These are phyloP conservation scores for Megaceryle maxima DNA, from an alignment of 2,113 vertebrate genomes.

Conservation along the genomic window DNA sequence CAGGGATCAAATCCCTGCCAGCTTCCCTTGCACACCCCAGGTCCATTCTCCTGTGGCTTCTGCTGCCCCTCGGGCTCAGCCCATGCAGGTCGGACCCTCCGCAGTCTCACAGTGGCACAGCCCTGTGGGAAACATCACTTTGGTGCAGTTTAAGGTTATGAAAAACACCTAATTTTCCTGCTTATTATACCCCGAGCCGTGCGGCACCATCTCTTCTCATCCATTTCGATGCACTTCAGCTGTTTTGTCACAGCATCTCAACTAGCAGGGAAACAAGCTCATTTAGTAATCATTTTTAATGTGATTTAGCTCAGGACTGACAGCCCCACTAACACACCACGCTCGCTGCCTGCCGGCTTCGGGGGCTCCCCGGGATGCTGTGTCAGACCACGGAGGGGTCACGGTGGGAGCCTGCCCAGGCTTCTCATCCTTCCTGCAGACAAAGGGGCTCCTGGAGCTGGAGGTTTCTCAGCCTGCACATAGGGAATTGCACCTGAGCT, in stretches of 20 bases:
- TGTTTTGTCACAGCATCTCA: not conserved
- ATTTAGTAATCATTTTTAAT: not conserved
- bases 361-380: not conserved
- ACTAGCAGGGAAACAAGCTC: not conserved
- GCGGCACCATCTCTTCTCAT: not conserved
- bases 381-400: not conserved
- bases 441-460: not conserved
- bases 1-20: not conserved
- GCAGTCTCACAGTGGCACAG: not conserved
- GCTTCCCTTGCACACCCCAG: fast-evolving
- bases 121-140: not conserved
- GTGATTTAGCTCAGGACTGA: not conserved
- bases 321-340: not conserved
- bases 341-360: not conserved
- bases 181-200: not conserved
- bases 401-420: fast-evolving
- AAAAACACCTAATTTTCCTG: not conserved
- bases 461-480: not conserved
- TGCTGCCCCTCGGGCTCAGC: not conserved
- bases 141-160: not conserved
- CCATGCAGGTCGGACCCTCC: fast-evolving
- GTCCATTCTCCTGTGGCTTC: fast-evolving
- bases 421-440: not conserved
- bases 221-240: not conserved
- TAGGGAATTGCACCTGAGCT: fast-evolving